Base-by-base conservation (phyloP, 1,140 invertebrate genomes). In the Hyposmocoma kahamanoa region DNA sequence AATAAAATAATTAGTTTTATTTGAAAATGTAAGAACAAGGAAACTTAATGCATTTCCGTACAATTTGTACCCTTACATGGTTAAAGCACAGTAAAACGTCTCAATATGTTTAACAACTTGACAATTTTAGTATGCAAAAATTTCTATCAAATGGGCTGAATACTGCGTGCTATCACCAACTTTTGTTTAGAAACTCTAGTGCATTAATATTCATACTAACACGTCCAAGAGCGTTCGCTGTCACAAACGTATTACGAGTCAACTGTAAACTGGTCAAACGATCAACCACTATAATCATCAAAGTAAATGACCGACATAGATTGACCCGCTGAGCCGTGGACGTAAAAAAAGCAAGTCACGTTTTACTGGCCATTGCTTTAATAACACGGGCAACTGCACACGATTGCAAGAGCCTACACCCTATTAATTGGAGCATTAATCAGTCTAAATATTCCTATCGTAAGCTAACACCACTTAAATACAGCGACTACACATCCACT, bases 401-500 rank as follows among this genome's bases (percentile, higher is more conserved):
- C n/a, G n/a, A n/a, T n/a, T n/a, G n/a, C n/a, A n/a, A n/a, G n/a
- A n/a, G n/a, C n/a, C n/a, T n/a, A n/a, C n/a, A n/a, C n/a, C n/a
- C n/a, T n/a, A n/a, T n/a, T 36, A 36, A 68, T 65, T 75, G 75
- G 74, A 77, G 72, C 67, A 61, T 72, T 69, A 71, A 71, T 83
- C 79, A 83, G 79, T 83, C 79, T 83, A 83, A 69, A 76, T 66
- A 68, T 82, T 76, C 66, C 74, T 82, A 79, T 77, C 54, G 50
- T 71, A 74, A 78, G 65, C 78, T 79, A 77, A 54, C 51, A 38
- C 69, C 64, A 67, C 61, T 60, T 64, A 62, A 53, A 63, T 72
- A 73, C 57, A 68, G 62, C 62, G 53, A 71, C 53, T 51, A 59
- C 63, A 75, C 58, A 66, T 66, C 53, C 61, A 68, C 66, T 70